Conservation (phyloP, 2,888 invertebrate species). For the Lasius fuliginosus region DNA sequence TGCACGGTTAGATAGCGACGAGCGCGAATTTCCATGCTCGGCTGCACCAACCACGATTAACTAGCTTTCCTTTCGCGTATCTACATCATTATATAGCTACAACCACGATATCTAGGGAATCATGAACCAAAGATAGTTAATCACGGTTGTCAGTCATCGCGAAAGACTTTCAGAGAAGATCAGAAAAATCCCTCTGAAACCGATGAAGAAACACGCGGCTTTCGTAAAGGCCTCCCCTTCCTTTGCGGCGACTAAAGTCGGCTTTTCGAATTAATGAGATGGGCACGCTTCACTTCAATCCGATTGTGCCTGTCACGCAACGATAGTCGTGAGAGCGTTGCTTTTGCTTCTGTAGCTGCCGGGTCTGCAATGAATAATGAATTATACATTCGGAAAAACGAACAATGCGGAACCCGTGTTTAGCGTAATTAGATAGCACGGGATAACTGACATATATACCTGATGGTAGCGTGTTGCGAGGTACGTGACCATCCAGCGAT, state of each 20-base stretch:
- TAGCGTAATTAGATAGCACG: constrained; percentile 15
- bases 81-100: not conserved
- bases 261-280: constrained; percentile 7
- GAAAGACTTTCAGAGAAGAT: not conserved
- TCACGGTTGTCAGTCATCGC: constrained; percentile 11
- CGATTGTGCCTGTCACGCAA: constrained; percentile 76
- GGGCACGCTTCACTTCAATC: constrained; percentile 54
- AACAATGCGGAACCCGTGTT: not conserved
- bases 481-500: constrained; percentile 85
- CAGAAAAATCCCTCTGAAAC: not conserved
- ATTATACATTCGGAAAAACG: not conserved
- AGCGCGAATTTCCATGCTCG: not conserved
- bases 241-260: constrained; percentile 12
- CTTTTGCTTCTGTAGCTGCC: constrained; percentile 74
- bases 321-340: constrained; percentile 82
- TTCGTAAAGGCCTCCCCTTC: constrained; percentile 16
- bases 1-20: not conserved
- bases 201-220: not conserved
- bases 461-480: constrained; percentile 84
- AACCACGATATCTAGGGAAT: constrained; percentile 5
- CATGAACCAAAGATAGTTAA: constrained; percentile 21
- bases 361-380: constrained; percentile 69
- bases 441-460: constrained; percentile 71
- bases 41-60: constrained; percentile 3
- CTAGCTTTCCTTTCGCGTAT: constrained; percentile 4